phyloP scores from a whole-genome alignment of 2,888 invertebrate genomes.

The Clanis bilineata region DNA sequence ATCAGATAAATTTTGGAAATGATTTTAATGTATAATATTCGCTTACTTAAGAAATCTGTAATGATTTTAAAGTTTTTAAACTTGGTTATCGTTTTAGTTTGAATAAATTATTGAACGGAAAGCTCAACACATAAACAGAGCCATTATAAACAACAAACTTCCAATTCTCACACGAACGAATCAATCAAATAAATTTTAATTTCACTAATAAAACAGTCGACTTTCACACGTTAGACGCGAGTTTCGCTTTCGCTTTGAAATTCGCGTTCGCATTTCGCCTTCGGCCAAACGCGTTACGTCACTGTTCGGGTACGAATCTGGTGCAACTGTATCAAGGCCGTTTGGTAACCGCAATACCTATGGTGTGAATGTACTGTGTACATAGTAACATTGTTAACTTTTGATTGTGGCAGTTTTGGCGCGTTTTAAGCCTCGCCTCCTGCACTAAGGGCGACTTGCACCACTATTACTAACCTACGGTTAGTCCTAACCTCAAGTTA shows the following conservation, averaged over 20 bases:
- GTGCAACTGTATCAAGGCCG: background rate
- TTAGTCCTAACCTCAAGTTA: too few relatives aligned
- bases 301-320: background rate
- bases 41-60: too few relatives aligned
- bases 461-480: too few relatives aligned
- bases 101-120: too few relatives aligned
- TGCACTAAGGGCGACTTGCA: too few relatives aligned
- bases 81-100: too few relatives aligned
- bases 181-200: slow-evolving; percentile 3
- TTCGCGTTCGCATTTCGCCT: background rate
- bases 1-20: too few relatives aligned
- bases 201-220: slow-evolving; percentile 7
- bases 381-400: too few relatives aligned
- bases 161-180: background rate
- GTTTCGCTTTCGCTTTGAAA: background rate
- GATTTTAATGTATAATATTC: too few relatives aligned
- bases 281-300: background rate
- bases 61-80: too few relatives aligned
- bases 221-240: background rate
- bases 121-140: background rate
- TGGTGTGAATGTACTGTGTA: background rate
- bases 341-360: background rate
- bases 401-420: too few relatives aligned
- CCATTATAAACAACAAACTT: background rate
- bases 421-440: too few relatives aligned